phyloP scores from a whole-genome alignment of 2,113 vertebrate genomes.

The Diphyllodes magnificus region DNA sequence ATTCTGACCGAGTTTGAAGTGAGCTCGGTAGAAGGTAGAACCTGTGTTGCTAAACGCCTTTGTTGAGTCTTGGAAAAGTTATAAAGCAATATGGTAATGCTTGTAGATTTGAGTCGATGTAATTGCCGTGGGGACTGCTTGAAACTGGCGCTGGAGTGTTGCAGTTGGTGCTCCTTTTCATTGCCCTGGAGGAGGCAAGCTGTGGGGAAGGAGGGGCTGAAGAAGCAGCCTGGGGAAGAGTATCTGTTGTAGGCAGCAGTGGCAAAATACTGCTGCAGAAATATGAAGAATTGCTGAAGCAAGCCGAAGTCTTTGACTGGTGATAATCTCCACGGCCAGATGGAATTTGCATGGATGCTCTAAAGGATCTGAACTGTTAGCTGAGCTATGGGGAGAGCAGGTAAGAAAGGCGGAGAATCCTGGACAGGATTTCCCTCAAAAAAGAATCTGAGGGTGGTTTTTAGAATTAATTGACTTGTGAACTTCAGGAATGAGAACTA shows the following conservation, averaged over 20 bases:
- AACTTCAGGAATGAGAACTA: slow-evolving; percentile 50
- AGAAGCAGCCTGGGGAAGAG: neutral
- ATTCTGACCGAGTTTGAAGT: neutral
- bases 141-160: neutral
- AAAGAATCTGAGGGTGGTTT: neutral
- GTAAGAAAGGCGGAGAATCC: neutral
- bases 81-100: neutral
- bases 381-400: neutral
- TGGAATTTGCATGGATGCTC: slow-evolving; percentile 9
- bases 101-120: accelerated
- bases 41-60: neutral
- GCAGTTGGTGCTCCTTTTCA: neutral
- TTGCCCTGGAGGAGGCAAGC: neutral
- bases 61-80: neutral
- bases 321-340: neutral
- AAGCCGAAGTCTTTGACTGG: neutral
- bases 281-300: slow-evolving; percentile 17
- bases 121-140: neutral
- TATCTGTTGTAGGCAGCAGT: neutral
- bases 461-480: slow-evolving; percentile 41
- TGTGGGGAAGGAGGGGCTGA: neutral
- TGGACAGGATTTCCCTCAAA: neutral
- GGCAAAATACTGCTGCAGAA: neutral
- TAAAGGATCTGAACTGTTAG: neutral
- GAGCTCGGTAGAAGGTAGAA: neutral